Conservation (phyloP, 1,140 invertebrate genomes). For the Zaprionus africanus region DNA sequence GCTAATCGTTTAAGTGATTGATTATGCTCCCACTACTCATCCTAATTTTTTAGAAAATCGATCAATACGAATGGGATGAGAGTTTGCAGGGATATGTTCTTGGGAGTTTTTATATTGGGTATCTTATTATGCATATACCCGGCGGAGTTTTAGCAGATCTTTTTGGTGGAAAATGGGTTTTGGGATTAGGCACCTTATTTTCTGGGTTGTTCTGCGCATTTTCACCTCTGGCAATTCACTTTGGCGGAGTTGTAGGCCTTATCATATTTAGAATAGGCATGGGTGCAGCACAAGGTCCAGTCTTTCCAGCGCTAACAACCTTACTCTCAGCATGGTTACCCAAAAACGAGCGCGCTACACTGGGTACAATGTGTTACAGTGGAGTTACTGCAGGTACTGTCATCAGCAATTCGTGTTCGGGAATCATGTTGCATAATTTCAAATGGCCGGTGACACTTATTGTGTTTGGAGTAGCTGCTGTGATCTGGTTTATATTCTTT, state of each 20-base stretch:
- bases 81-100: slow-evolving; percentile 84
- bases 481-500: slow-evolving; percentile 90
- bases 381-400: slow-evolving; percentile 89
- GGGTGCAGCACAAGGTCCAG: slow-evolving; percentile 87
- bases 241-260: slow-evolving; percentile 6
- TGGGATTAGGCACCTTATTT: slow-evolving; percentile 15
- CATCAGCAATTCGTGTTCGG: slow-evolving; percentile 88
- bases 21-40: background rate
- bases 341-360: slow-evolving; percentile 87
- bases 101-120: slow-evolving; percentile 89
- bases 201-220: slow-evolving; percentile 12
- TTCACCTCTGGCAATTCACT: slow-evolving; percentile 11
- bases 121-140: slow-evolving; percentile 89
- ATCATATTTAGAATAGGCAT: slow-evolving; percentile 28
- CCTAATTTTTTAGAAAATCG: background rate
- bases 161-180: slow-evolving; percentile 88
- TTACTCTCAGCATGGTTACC: slow-evolving; percentile 88
- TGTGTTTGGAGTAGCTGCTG: slow-evolving; percentile 89
- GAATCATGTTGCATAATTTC: slow-evolving; percentile 87
- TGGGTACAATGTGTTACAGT: slow-evolving; percentile 89
- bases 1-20: background rate
- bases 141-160: slow-evolving; percentile 90
- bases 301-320: slow-evolving; percentile 89
- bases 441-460: slow-evolving; percentile 92
- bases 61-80: slow-evolving; percentile 39